Conservation (phyloP, 2,888 invertebrate species). For the Corbicula japonica region DNA sequence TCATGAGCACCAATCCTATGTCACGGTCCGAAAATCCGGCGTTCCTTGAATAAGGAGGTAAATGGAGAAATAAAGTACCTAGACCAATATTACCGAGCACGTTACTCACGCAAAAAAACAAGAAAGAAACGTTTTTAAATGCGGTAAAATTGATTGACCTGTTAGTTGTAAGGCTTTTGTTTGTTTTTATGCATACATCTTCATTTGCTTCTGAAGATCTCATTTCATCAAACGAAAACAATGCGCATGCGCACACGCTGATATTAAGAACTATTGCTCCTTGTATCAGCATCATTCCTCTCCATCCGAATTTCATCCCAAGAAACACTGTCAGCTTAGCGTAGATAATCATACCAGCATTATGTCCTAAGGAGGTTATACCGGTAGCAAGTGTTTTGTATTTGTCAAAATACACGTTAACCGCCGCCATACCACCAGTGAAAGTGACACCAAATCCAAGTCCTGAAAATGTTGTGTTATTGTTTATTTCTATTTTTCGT, state of each 20-base stretch:
- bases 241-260: conserved; percentile 33
- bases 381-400: conserved; percentile 57
- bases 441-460: conserved; percentile 54
- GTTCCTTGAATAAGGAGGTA: conserved; percentile 46
- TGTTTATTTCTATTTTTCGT: background rate
- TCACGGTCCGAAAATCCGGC: conserved; percentile 40
- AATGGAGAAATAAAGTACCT: conserved; percentile 52
- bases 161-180: background rate
- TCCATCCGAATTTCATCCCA: conserved; percentile 44
- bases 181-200: background rate
- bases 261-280: conserved; percentile 50
- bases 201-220: background rate
- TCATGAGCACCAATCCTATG: conserved; percentile 32
- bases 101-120: conserved; percentile 53
- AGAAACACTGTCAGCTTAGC: conserved; percentile 33
- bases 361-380: conserved; percentile 49
- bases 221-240: conserved; percentile 34
- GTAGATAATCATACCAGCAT: conserved; percentile 41
- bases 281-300: conserved; percentile 44
- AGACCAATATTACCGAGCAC: conserved; percentile 36
- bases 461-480: conserved; percentile 41
- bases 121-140: conserved; percentile 45
- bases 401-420: conserved; percentile 56
- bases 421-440: conserved; percentile 48
- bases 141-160: conserved; percentile 9